Conservation (phyloP, 1,140 invertebrate species). For the Leptopilina clavipes region DNA sequence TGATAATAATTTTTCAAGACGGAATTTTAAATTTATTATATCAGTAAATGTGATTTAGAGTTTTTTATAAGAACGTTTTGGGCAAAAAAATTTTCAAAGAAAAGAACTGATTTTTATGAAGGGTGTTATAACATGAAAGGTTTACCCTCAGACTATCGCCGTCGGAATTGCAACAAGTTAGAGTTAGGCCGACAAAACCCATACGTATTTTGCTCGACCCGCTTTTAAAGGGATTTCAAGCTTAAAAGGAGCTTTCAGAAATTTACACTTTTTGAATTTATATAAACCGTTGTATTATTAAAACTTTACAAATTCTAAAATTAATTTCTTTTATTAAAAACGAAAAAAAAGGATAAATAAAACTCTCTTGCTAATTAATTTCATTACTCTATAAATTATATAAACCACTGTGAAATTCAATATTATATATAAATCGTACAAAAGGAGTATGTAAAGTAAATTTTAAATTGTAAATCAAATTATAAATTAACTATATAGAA, state of each 20-base stretch:
- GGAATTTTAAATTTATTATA: no score
- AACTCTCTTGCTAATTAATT: no score
- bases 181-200: slow-evolving; percentile 11
- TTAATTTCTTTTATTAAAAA: neutral
- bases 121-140: neutral
- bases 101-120: neutral
- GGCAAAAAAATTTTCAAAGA: neutral
- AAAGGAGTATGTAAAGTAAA: no score
- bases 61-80: neutral
- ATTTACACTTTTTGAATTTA: neutral
- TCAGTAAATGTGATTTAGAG: neutral
- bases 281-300: neutral
- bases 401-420: no score
- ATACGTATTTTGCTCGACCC: slow-evolving; percentile 3
- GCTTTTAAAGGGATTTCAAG: neutral
- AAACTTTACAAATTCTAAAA: neutral
- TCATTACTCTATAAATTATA: no score
- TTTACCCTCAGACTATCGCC: slow-evolving; percentile 14
- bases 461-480: no score
- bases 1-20: no score
- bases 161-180: slow-evolving; percentile 13
- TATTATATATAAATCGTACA: no score
- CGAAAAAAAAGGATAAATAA: no score
- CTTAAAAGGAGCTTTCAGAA: slow-evolving; percentile 2
- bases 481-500: no score